Evolutionary conservation across 2,113 vertebrate species (phyloP).

Genomic region (Opisthocomus hoazin): DNA sequence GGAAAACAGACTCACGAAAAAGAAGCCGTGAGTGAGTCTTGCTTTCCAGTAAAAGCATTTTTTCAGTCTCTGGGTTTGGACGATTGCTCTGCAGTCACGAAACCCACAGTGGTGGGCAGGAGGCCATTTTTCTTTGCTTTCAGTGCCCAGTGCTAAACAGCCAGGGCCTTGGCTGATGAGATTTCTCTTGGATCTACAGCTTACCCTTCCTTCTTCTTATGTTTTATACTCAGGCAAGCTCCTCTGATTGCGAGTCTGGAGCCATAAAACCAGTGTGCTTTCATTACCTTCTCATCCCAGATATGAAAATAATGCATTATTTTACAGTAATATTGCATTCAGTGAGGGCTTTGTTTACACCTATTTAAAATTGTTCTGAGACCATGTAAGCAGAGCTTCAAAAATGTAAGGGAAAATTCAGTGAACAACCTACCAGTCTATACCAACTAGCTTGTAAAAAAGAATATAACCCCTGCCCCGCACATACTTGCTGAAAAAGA

Average conservation of each 20-base stretch:
- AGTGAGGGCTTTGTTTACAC: not conserved
- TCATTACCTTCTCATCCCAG: not conserved
- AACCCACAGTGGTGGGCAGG: not conserved
- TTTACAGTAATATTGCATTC: not conserved
- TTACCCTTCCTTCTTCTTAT: not conserved
- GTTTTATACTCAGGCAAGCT: not conserved
- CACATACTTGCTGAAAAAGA: not conserved
- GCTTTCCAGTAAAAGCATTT: not conserved
- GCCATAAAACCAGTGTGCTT: not conserved
- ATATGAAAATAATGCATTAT: not conserved
- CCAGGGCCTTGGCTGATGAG: not conserved
- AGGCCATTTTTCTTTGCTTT: not conserved
- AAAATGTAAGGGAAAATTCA: not conserved
- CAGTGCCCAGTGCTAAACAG: not conserved
- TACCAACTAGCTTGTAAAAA: not conserved
- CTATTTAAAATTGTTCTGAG: slow-evolving; percentile 8
- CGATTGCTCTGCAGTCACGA: not conserved
- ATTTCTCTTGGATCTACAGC: not conserved
- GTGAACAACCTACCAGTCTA: not conserved
- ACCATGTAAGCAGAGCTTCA: not conserved
- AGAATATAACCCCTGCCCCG: not conserved
- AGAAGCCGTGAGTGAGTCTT: not conserved
- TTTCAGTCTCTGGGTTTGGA: not conserved
- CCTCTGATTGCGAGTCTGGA: not conserved
- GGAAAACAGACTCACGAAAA: slow-evolving; percentile 24